A percentile compares a stretch with the other conserved stretches of the same genome.
Evolutionary conservation across 2,888 invertebrate genomes (phyloP).

Genomic region (Stenurella melanura): DNA sequence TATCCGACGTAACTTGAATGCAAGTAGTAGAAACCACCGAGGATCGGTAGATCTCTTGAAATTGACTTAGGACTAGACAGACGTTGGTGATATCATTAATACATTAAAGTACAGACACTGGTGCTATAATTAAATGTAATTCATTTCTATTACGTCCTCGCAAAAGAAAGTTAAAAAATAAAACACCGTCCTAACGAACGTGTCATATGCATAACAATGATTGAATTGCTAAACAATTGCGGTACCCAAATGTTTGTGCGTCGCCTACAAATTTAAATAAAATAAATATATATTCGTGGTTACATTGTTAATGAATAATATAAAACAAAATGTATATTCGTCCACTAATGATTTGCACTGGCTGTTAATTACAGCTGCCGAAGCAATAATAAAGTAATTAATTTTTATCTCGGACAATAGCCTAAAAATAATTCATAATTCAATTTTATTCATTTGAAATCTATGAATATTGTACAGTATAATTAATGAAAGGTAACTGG

Average conservation of each 20-base stretch:
- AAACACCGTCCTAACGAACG: conserved; percentile 8
- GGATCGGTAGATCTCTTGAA: no score
- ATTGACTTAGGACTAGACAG: no score
- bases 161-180: conserved; percentile 44
- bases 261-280: conserved; percentile 38
- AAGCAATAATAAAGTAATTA: neutral
- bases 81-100: no score
- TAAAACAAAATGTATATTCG: neutral
- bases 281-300: conserved; percentile 37
- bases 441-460: no score
- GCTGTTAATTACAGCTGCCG: conserved; percentile 17
- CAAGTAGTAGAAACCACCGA: no score
- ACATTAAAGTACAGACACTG: neutral
- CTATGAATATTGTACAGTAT: no score
- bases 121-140: neutral
- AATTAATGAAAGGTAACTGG: no score
- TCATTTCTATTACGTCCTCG: conserved; percentile 36
- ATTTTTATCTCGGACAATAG: neutral
- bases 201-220: conserved; percentile 41
- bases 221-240: conserved; percentile 37
- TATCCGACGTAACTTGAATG: no score
- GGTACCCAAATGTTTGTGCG: conserved; percentile 23
- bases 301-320: conserved; percentile 24
- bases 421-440: neutral
- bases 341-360: conserved; percentile 32